Evolutionary conservation across 2,797 vertebrate species (phyloP).

Genomic region (Astyanax mexicanus): DNA sequence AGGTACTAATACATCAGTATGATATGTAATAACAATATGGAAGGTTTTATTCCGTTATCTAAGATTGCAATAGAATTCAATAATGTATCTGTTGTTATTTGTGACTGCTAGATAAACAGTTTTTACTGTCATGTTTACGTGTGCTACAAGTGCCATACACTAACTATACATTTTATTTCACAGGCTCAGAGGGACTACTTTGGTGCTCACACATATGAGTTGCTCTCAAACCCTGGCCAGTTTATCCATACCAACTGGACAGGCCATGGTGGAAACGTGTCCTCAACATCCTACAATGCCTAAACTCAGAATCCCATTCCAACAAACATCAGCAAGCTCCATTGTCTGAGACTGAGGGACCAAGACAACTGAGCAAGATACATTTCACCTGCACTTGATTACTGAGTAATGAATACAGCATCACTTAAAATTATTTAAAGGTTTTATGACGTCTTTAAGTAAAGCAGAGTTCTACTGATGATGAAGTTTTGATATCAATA

Average conservation of each 20-base stretch:
- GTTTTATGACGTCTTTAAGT: constrained; percentile 41
- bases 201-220: constrained; percentile 95
- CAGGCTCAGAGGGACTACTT: constrained; percentile 98
- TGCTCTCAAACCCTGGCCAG: constrained; percentile 85
- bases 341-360: constrained; percentile 21
- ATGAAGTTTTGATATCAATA: constrained; percentile 54
- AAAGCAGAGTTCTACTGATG: constrained; percentile 66
- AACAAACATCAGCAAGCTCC: not conserved
- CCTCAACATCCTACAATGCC: constrained; percentile 94
- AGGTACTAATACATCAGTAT: no score
- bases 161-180: constrained; percentile 23
- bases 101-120: not conserved
- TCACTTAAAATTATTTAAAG: constrained; percentile 35
- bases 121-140: no score
- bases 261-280: constrained; percentile 90
- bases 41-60: no score
- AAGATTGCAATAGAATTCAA: no score
- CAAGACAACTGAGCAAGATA: constrained; percentile 43
- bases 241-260: constrained; percentile 98
- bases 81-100: no score
- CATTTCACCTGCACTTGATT: constrained; percentile 62
- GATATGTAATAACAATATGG: not conserved
- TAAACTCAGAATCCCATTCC: constrained; percentile 60
- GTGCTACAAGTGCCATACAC: not conserved
- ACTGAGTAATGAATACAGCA: constrained; percentile 11